Conservation (phyloP, 2,888 invertebrate species). For the Adelognathus sp. region DNA sequence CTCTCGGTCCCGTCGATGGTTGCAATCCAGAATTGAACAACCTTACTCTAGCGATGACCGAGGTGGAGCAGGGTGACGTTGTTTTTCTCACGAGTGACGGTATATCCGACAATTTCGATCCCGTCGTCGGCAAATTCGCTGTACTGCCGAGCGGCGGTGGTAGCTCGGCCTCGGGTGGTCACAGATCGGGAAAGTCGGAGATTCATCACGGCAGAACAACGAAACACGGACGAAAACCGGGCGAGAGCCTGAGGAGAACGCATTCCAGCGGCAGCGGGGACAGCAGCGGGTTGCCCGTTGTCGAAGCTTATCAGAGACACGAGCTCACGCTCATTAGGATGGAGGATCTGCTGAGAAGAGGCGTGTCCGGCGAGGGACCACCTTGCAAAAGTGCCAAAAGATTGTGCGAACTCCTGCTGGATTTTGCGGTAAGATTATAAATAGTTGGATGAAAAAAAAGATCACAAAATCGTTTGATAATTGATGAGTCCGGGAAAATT, state of each 20-base stretch:
- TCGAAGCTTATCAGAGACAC: conserved; percentile 89
- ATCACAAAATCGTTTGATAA: no score
- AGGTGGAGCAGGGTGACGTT: conserved; percentile 90
- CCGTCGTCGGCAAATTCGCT: conserved; percentile 94
- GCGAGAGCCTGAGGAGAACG: conserved; percentile 69
- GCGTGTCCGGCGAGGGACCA: conserved; percentile 85
- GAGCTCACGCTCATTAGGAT: conserved; percentile 88
- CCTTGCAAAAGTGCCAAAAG: conserved; percentile 85
- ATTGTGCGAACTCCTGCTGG: conserved; percentile 88
- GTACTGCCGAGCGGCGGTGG: conserved; percentile 79
- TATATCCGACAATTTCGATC: conserved; percentile 95
- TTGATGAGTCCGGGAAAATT: no score
- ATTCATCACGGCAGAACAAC: conserved; percentile 63
- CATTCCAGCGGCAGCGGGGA: conserved; percentile 67
- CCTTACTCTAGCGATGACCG: conserved; percentile 91
- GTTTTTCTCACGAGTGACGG: conserved; percentile 95
- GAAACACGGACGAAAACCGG: conserved; percentile 69
- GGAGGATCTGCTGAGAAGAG: conserved; percentile 88
- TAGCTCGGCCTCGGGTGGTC: conserved; percentile 57
- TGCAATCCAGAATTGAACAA: conserved; percentile 93
- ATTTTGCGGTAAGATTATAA: conserved; percentile 88
- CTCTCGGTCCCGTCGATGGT: conserved; percentile 93
- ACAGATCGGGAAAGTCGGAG: conserved; percentile 61
- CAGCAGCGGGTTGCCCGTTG: conserved; percentile 84
- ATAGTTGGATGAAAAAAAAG: no score